phyloP scores from a whole-genome alignment of 2,888 invertebrate genomes.

The Proisotoma minuta region DNA sequence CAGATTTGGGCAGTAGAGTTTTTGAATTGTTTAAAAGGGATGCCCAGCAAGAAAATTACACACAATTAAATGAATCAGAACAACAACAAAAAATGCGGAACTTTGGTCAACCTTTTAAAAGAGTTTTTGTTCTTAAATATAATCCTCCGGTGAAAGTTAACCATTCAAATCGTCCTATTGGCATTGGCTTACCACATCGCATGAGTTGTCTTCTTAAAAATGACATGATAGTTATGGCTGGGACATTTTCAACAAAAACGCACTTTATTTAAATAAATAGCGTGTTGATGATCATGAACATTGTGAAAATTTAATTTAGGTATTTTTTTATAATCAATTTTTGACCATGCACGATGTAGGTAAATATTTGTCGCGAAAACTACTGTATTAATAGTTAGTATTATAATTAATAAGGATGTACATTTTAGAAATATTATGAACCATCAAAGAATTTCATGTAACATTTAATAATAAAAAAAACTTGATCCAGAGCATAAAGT shows the following conservation, averaged over 20 bases:
- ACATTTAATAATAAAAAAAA: too few relatives aligned
- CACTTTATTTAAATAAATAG: slow-evolving; percentile 23
- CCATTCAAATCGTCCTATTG: slow-evolving; percentile 27
- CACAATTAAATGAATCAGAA: slow-evolving; percentile 31
- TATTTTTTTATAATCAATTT: too few relatives aligned
- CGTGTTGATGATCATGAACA: background rate
- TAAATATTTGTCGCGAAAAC: too few relatives aligned
- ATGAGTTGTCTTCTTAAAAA: slow-evolving; percentile 65
- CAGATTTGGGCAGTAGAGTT: slow-evolving; percentile 38
- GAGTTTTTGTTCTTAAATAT: slow-evolving; percentile 44
- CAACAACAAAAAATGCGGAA: slow-evolving; percentile 39
- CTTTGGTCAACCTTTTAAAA: slow-evolving; percentile 42
- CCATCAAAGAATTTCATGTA: too few relatives aligned
- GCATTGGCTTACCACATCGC: slow-evolving; percentile 57
- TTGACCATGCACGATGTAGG: too few relatives aligned
- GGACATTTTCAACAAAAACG: slow-evolving; percentile 62
- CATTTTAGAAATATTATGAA: too few relatives aligned
- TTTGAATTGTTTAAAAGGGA: slow-evolving; percentile 44
- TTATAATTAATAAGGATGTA: too few relatives aligned
- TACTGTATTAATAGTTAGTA: too few relatives aligned
- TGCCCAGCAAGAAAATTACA: too few relatives aligned
- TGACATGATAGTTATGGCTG: slow-evolving; percentile 67
- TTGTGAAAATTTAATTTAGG: background rate
- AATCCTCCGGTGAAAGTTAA: slow-evolving; percentile 26
- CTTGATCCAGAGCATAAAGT: too few relatives aligned